Evolutionary conservation across 2,797 vertebrate species (phyloP).

Genomic region (Holocentrus rufus): DNA sequence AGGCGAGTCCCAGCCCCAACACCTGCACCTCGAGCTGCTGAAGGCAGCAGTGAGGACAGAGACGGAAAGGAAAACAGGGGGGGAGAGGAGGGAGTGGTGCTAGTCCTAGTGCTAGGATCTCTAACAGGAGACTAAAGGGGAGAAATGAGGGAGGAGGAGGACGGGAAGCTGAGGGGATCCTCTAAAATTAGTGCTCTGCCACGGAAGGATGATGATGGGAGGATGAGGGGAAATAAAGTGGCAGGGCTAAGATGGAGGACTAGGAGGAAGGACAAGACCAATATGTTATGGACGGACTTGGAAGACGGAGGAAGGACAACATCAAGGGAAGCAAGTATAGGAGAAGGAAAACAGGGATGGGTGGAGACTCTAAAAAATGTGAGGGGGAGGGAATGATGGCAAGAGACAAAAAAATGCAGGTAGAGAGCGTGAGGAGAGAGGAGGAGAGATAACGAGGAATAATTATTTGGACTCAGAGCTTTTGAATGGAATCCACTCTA

Average conservation of each 20-base stretch:
- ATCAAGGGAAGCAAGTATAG: slow-evolving; percentile 43
- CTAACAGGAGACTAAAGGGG: slow-evolving; percentile 52
- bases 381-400: slow-evolving; percentile 69
- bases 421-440: slow-evolving; percentile 55
- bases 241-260: slow-evolving; percentile 66
- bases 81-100: not conserved
- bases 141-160: slow-evolving; percentile 40
- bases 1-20: slow-evolving; percentile 77
- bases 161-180: slow-evolving; percentile 53
- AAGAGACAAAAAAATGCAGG: slow-evolving; percentile 65
- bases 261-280: slow-evolving; percentile 62
- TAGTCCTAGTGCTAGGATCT: slow-evolving; percentile 16
- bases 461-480: slow-evolving; percentile 77
- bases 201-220: slow-evolving; percentile 43
- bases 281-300: slow-evolving; percentile 59
- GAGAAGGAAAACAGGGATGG: slow-evolving; percentile 50
- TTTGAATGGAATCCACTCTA: slow-evolving; percentile 79
- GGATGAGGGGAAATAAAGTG: slow-evolving; percentile 51
- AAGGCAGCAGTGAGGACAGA: slow-evolving; percentile 57
- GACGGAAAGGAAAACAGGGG: slow-evolving; percentile 33
- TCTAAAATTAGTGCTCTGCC: slow-evolving; percentile 47
- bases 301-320: slow-evolving; percentile 57
- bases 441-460: slow-evolving; percentile 71
- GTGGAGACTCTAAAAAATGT: slow-evolving; percentile 62
- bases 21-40: slow-evolving; percentile 82